These are phyloP conservation scores for Aleiodes testaceus DNA, from an alignment of 2,888 invertebrate species.

Conservation along the genomic window DNA sequence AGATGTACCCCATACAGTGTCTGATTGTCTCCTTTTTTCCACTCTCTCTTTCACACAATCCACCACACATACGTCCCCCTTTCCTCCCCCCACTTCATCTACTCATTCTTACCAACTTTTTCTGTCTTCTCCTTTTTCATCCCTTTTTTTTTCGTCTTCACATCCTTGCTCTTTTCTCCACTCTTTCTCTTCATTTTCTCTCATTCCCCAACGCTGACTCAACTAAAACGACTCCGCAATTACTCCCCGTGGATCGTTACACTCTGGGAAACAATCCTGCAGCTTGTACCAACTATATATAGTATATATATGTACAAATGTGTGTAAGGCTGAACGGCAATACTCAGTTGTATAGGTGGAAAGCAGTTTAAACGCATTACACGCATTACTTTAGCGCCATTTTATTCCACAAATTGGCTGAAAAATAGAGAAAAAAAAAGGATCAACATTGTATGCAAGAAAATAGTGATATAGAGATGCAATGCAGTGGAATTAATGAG, in stretches of 20 bases:
- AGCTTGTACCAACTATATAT: conserved; percentile 51
- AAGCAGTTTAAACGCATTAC: conserved; percentile 36
- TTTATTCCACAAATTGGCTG: conserved; percentile 25
- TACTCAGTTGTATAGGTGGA: neutral
- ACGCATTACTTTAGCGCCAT: conserved; percentile 39
- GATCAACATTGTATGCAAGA: too few relatives aligned
- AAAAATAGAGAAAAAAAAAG: too few relatives aligned
- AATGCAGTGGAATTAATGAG: too few relatives aligned
- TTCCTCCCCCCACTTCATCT: conserved; percentile 12
- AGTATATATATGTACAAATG: conserved; percentile 43
- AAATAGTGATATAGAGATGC: too few relatives aligned
- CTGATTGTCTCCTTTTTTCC: conserved; percentile 46
- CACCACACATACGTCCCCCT: conserved; percentile 35
- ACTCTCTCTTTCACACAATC: conserved; percentile 38
- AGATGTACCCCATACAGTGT: conserved; percentile 23
- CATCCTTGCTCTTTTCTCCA: conserved; percentile 42
- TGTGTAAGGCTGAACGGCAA: conserved; percentile 37
- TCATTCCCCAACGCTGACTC: conserved; percentile 64
- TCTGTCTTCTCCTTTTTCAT: conserved; percentile 31
- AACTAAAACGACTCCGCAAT: conserved; percentile 67
- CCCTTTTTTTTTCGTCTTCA: conserved; percentile 49
- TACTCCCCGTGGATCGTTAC: conserved; percentile 68
- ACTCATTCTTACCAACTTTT: conserved; percentile 41
- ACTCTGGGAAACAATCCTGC: conserved; percentile 65
- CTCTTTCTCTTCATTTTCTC: conserved; percentile 47